Evolutionary conservation across 2,888 invertebrate species (phyloP), one percentile per base, ranked within the genome.

Genomic region (Apotomis capreana): DNA sequence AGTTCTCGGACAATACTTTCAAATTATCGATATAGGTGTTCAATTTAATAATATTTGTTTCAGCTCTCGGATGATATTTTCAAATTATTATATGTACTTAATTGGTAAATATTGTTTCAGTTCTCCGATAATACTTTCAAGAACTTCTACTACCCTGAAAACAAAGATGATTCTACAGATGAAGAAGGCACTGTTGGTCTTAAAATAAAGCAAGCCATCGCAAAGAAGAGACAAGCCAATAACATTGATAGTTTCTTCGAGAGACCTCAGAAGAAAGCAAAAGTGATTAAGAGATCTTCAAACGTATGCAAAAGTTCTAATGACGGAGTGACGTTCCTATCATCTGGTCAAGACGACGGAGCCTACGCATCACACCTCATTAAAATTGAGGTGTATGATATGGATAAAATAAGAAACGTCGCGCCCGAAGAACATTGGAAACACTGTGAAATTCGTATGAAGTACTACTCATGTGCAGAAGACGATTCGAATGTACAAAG

Each of bases 71-170:
- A 15, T 15, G 15, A 15, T 15, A 15, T 15, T 15, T 15, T 15
- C 15, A 15, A 15, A 15, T 15, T 15, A 15, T 15, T 15, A 15
- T 15, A 15, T 15, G 15, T 15, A 15, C 15, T 15, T 15, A 15
- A 15, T 15, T 15, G 15, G 15, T 15, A 15, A n/a, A 49, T 49
- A 26, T 49, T 36, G 26, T 51, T 62, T 51, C 51, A 62, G 49
- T 62, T 62, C 36, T 62, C 62, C 51, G 36, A 62, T 12, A 62
- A 51, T 62, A 62, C 51, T 51, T 51, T 36, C 62, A 62, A 51
- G n/a, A 62, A 62, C 6, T 62, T 9, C 10, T 60, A 46, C 15
- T 60, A 60, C 4, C 46, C 46, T 0, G 46, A 60, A 60, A 60
- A 60, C 26, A 10, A 62, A 0, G 62, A 62, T 5, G 36, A 5